Conservation (phyloP, 2,797 vertebrate species). For the Manis javanica region DNA sequence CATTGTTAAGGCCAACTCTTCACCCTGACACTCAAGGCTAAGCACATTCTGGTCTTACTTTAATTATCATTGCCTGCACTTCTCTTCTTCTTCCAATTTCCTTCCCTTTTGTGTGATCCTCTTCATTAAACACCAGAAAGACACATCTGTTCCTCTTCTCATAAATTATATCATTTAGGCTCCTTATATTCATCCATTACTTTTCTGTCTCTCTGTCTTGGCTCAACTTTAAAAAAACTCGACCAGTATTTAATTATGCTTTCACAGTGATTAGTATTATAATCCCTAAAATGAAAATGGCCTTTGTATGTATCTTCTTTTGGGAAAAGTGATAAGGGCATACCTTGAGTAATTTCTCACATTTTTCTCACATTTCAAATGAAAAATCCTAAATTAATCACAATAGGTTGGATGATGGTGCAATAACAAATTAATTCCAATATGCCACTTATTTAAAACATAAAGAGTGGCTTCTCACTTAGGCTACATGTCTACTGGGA, state of each 20-base stretch:
- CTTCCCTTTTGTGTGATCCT: neutral
- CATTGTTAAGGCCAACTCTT: neutral
- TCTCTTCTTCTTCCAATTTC: neutral
- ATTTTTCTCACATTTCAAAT: neutral
- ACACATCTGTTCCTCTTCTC: neutral
- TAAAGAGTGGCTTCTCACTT: neutral
- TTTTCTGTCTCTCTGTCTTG: neutral
- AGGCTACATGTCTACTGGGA: neutral
- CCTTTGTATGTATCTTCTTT: neutral
- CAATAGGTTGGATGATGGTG: neutral
- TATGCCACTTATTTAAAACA: neutral
- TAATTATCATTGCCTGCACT: neutral
- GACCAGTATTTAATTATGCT: neutral
- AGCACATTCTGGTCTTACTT: neutral
- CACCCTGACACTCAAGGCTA: neutral
- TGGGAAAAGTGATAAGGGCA: neutral
- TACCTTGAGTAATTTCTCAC: neutral
- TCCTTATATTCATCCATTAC: neutral
- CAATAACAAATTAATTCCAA: neutral
- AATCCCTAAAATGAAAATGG: conserved; percentile 12
- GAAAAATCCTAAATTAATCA: neutral
- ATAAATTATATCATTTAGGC: neutral
- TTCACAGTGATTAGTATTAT: neutral
- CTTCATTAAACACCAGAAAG: neutral
- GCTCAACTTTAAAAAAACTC: neutral